Percentiles rank a stretch among this genome's conserved stretches.
phyloP scores from a whole-genome alignment of 2,797 vertebrate species.

The Diceros bicornis region DNA sequence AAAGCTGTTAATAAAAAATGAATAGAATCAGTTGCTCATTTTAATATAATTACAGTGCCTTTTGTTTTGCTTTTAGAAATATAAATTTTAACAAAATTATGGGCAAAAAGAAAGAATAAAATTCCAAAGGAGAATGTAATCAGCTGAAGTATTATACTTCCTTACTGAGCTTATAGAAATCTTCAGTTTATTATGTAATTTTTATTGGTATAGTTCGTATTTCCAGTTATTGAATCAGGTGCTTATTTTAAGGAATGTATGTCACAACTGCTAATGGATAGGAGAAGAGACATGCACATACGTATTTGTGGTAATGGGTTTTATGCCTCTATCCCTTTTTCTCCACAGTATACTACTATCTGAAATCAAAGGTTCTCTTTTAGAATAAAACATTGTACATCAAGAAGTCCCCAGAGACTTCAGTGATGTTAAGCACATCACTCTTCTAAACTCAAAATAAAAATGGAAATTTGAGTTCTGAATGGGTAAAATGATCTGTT shows the following conservation, averaged over 20 bases:
- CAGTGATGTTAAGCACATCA: not conserved
- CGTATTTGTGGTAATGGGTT: not conserved
- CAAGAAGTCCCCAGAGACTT: not conserved
- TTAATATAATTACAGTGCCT: not conserved
- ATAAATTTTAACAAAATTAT: not conserved
- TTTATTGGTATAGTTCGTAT: not conserved
- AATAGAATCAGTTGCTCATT: not conserved
- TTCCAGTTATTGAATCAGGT: not conserved
- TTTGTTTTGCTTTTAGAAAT: conserved; percentile 5
- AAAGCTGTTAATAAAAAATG: not conserved
- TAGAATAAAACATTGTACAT: not conserved
- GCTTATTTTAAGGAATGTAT: not conserved
- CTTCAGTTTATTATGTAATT: not conserved
- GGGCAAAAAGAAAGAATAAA: not conserved
- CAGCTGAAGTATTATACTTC: not conserved
- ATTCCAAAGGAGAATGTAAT: not conserved
- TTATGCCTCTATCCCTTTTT: not conserved
- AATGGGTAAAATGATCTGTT: not conserved
- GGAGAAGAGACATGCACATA: not conserved
- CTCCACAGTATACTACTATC: not conserved
- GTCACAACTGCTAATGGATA: not conserved
- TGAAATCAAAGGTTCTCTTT: not conserved
- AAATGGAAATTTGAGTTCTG: conserved; percentile 11
- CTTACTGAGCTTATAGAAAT: not conserved
- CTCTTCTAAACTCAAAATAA: not conserved